Conservation (phyloP, 2,888 invertebrate genomes). For the Thymelicus sylvestris region DNA sequence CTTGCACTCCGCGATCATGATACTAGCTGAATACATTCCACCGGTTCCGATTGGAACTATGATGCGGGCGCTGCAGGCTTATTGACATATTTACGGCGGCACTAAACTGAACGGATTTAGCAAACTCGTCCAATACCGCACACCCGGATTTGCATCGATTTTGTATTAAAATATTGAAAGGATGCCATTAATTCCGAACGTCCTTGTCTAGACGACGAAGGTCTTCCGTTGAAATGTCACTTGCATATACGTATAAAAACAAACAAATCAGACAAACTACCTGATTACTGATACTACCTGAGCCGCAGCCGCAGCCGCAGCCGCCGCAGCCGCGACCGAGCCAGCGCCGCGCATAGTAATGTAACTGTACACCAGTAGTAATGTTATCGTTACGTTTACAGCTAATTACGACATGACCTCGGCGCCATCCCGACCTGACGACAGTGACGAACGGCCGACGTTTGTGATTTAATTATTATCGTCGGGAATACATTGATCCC, state of each 20-base stretch:
- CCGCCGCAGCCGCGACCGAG: background rate
- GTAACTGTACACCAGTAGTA: slow-evolving; percentile 23
- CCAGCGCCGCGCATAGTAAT: background rate
- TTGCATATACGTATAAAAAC: background rate
- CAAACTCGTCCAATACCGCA: background rate
- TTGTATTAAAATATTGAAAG: slow-evolving; percentile 20
- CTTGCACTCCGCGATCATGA: too few relatives aligned
- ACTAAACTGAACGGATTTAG: slow-evolving; percentile 1
- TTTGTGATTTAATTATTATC: background rate
- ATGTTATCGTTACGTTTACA: slow-evolving; percentile 25
- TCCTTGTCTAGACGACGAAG: slow-evolving; percentile 24
- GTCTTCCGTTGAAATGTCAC: slow-evolving; percentile 23
- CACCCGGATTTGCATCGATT: background rate
- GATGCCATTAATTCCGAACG: slow-evolving; percentile 19
- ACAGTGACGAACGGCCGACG: too few relatives aligned
- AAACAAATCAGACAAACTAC: background rate
- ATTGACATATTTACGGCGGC: too few relatives aligned
- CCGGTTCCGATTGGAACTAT: too few relatives aligned
- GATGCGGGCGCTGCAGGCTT: too few relatives aligned
- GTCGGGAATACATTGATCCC: background rate
- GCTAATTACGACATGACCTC: slow-evolving; percentile 17
- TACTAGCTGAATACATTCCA: too few relatives aligned
- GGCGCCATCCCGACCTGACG: background rate
- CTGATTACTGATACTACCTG: background rate
- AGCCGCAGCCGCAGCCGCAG: background rate